Percentiles rank a stretch among this genome's conserved stretches.
phyloP scores from a whole-genome alignment of 1,140 invertebrate genomes.

The Nixonia krombeini region DNA sequence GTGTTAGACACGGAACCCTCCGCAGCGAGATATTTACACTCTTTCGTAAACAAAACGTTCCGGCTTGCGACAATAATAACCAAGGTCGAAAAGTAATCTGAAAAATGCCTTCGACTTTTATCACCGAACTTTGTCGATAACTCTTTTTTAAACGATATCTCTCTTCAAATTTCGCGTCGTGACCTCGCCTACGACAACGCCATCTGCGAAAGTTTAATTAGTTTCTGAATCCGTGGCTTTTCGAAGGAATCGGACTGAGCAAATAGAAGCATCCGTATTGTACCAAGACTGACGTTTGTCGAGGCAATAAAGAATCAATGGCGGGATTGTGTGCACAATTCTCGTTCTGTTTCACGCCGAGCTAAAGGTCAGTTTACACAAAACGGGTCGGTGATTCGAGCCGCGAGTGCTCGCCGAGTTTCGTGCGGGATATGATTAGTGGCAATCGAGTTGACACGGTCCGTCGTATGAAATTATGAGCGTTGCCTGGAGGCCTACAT shows the following conservation, averaged over 20 bases:
- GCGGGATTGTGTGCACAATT: conserved; percentile 28
- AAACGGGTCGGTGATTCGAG: conserved; percentile 40
- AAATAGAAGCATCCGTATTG: no score
- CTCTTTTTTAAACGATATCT: no score
- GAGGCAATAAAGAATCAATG: conserved; percentile 26
- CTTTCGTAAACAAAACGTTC: background rate
- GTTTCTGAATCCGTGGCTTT: no score
- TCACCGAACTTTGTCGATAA: no score
- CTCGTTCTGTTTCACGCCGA: conserved; percentile 32
- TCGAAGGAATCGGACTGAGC: no score
- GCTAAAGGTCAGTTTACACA: conserved; percentile 41
- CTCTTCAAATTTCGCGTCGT: no score
- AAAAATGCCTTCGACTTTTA: no score
- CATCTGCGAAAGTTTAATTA: no score
- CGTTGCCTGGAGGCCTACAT: conserved; percentile 15
- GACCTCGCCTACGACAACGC: no score
- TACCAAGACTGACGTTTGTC: conserved; percentile 11
- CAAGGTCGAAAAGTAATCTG: no score
- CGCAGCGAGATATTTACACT: background rate
- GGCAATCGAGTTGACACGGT: conserved; percentile 38
- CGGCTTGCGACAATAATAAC: no score
- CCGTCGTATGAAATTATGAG: conserved; percentile 39
- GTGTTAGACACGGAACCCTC: conserved; percentile 6
- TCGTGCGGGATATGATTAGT: conserved; percentile 42
- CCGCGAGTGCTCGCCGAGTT: conserved; percentile 22